phyloP scores from a whole-genome alignment of 1,140 invertebrate species.

The Drosophila subpulchrella region DNA sequence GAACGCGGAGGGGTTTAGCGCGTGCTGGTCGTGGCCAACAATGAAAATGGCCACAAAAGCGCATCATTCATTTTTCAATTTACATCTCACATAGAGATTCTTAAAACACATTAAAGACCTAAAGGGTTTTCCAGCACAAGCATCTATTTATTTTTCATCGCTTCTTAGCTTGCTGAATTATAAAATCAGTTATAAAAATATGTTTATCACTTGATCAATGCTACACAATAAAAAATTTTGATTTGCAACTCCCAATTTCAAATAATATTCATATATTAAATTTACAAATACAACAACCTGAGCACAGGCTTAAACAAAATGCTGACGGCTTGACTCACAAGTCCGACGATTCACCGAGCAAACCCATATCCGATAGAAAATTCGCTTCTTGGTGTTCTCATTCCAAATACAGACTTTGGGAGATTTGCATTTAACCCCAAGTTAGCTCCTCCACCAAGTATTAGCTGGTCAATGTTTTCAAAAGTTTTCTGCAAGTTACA shows the following conservation, averaged over 20 bases:
- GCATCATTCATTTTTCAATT: constrained; percentile 61
- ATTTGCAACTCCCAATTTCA: too few species aligned
- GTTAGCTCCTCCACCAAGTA: not conserved
- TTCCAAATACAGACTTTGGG: not conserved
- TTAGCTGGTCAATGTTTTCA: constrained; percentile 3
- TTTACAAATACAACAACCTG: not conserved
- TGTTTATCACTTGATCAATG: too few species aligned
- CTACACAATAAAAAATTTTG: too few species aligned
- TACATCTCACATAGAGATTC: constrained; percentile 1
- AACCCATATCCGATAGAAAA: constrained; percentile 7
- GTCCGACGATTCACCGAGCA: not conserved
- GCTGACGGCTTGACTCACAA: not conserved
- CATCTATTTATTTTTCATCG: constrained; percentile 2
- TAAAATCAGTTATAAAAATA: not conserved
- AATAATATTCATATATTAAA: not conserved
- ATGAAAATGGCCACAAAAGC: constrained; percentile 63
- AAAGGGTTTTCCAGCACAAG: too few species aligned
- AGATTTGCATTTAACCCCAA: not conserved
- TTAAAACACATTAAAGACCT: constrained; percentile 5
- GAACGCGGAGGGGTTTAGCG: constrained; percentile 34
- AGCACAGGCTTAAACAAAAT: not conserved
- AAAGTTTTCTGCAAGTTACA: constrained; percentile 23
- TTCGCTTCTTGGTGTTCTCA: not conserved
- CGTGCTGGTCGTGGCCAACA: constrained; percentile 55
- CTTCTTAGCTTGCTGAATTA: constrained; percentile 30